Evolutionary conservation across 2,888 invertebrate species (phyloP).

Genomic region (Tetranychus truncatus): DNA sequence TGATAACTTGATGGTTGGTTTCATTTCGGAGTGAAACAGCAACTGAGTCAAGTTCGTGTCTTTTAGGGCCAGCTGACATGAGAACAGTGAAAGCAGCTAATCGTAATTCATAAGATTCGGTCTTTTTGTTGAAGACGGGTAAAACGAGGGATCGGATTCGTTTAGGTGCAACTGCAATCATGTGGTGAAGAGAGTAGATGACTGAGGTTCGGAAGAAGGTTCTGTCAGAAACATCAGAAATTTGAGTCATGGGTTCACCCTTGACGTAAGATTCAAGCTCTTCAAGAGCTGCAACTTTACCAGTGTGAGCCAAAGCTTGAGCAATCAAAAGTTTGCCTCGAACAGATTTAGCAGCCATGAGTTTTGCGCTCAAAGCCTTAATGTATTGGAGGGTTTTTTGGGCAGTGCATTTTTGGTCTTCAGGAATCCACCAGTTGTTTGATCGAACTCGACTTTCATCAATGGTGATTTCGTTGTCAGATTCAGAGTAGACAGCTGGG

Average conservation of each 20-base stretch:
- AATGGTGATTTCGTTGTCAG: background rate
- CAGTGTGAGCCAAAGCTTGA: slow-evolving; percentile 25
- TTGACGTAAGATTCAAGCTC: slow-evolving; percentile 22
- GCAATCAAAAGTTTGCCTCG: slow-evolving; percentile 24
- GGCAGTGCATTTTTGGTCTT: slow-evolving; percentile 3
- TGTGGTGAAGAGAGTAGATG: slow-evolving; percentile 24
- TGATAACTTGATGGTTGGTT: slow-evolving; percentile 29
- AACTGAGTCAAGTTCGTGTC: slow-evolving; percentile 31
- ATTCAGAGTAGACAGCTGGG: background rate
- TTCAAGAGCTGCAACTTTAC: slow-evolving; percentile 20
- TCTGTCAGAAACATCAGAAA: background rate
- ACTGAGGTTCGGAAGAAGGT: slow-evolving; percentile 23
- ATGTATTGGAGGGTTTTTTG: slow-evolving; percentile 16
- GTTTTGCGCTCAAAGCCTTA: slow-evolving; percentile 3
- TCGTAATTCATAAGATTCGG: slow-evolving; percentile 30
- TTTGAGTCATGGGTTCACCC: slow-evolving; percentile 4
- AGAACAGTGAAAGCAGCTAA: slow-evolving; percentile 32
- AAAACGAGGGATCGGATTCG: slow-evolving; percentile 28
- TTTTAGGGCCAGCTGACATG: slow-evolving; percentile 29
- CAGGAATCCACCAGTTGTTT: background rate
- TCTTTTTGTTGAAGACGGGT: slow-evolving; percentile 31
- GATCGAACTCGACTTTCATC: background rate
- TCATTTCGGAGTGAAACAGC: slow-evolving; percentile 32
- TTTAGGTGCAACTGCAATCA: slow-evolving; percentile 19
- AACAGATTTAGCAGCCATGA: slow-evolving; percentile 13